These are phyloP conservation scores for Neodon shergylaensis DNA, from an alignment of 2,113 vertebrate species.

Conservation along the genomic window DNA sequence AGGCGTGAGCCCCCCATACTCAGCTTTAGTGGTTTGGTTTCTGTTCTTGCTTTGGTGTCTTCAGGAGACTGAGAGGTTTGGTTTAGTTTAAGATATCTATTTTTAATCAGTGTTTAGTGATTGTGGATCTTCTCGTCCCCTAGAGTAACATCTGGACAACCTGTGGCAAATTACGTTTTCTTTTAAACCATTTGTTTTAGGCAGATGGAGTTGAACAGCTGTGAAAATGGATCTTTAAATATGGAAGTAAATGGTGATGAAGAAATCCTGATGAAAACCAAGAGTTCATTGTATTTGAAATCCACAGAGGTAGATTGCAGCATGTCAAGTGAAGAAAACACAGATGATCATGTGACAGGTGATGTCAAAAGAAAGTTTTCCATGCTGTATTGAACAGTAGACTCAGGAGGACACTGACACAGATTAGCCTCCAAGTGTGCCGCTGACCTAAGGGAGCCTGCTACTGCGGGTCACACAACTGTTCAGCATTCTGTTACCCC, in stretches of 20 bases:
- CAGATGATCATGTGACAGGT: constrained; percentile 77
- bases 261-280: constrained; percentile 75
- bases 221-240: constrained; percentile 87
- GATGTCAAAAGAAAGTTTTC: constrained; percentile 61
- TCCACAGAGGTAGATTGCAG: constrained; percentile 61
- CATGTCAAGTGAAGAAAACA: constrained; percentile 75
- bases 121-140: background rate
- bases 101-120: background rate
- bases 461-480: background rate
- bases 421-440: background rate
- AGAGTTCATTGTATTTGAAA: constrained; percentile 79
- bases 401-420: background rate
- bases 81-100: background rate
- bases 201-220: constrained; percentile 85
- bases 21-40: background rate
- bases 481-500: background rate
- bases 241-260: constrained; percentile 82
- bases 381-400: background rate
- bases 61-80: background rate
- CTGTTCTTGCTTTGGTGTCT: background rate
- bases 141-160: background rate
- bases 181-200: constrained; percentile 78
- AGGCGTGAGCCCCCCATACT: background rate
- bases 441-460: background rate
- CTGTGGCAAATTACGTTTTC: constrained; percentile 36